These are phyloP conservation scores for Pelmatolapia mariae DNA, from an alignment of 2,113 vertebrate genomes.

Conservation along the genomic window DNA sequence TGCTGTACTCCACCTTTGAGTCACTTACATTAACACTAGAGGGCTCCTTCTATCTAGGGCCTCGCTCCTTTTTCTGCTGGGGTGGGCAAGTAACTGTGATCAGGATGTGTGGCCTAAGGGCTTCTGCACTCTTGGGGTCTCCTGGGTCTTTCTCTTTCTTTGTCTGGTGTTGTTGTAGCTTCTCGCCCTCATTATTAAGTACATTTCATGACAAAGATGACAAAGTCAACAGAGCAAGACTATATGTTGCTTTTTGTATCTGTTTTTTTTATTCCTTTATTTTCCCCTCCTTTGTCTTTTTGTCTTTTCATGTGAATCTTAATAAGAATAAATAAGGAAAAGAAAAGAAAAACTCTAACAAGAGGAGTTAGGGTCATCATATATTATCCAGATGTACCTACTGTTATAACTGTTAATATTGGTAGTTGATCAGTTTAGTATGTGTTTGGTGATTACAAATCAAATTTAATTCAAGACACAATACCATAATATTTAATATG, in stretches of 20 bases:
- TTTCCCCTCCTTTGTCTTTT: too few species aligned
- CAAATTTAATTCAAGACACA: accelerated
- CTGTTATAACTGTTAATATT: too few species aligned
- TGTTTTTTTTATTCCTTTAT: too few species aligned
- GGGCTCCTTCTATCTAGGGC: accelerated
- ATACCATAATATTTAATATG: background rate
- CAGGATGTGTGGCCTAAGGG: accelerated
- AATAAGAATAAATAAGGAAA: background rate
- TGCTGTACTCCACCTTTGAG: background rate
- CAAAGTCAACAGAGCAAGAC: too few species aligned
- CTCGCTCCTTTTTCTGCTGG: background rate
- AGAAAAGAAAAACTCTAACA: accelerated
- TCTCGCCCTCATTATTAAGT: background rate
- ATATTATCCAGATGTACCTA: background rate
- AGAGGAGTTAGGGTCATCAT: background rate
- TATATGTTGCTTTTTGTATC: too few species aligned
- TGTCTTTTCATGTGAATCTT: background rate
- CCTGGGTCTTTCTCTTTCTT: background rate
- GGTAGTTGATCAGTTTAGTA: too few species aligned
- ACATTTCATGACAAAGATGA: background rate
- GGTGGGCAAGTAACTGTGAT: background rate
- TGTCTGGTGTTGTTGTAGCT: background rate
- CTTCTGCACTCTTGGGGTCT: accelerated
- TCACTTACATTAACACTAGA: background rate
- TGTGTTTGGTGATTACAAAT: background rate